Conservation (phyloP, 2,113 vertebrate genomes). For the Probosciger aterrimus region DNA sequence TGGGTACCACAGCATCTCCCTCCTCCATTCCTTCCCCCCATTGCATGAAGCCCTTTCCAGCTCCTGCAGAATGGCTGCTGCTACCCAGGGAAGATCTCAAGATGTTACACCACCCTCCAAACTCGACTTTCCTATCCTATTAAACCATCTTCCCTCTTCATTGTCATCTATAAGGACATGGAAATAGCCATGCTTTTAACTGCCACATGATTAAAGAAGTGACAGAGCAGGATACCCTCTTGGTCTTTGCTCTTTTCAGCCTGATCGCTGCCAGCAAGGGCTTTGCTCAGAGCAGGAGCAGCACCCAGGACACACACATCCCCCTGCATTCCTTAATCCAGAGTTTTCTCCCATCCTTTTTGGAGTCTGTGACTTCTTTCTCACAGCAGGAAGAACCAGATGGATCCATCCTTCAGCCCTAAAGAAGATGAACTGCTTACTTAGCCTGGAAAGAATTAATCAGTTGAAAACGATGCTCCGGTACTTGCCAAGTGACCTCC, state of each 20-base stretch:
- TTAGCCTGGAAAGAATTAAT: conserved; percentile 30
- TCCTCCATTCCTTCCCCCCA: neutral
- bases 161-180: neutral
- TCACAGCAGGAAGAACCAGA: conserved; percentile 30
- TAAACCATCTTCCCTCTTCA: neutral
- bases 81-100: accelerated
- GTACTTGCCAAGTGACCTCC: conserved; percentile 48
- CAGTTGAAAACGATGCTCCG: neutral
- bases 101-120: neutral
- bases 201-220: neutral
- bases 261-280: neutral
- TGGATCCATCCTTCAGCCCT: neutral
- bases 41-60: neutral
- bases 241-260: neutral
- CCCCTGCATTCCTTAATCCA: neutral
- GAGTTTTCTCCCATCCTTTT: neutral
- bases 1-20: neutral
- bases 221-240: neutral
- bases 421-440: neutral
- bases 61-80: accelerated
- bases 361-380: neutral
- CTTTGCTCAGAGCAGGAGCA: neutral
- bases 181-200: neutral
- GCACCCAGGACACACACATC: accelerated
- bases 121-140: neutral